Evolutionary conservation across 2,797 vertebrate genomes (phyloP).

Genomic region (Lophius americanus): DNA sequence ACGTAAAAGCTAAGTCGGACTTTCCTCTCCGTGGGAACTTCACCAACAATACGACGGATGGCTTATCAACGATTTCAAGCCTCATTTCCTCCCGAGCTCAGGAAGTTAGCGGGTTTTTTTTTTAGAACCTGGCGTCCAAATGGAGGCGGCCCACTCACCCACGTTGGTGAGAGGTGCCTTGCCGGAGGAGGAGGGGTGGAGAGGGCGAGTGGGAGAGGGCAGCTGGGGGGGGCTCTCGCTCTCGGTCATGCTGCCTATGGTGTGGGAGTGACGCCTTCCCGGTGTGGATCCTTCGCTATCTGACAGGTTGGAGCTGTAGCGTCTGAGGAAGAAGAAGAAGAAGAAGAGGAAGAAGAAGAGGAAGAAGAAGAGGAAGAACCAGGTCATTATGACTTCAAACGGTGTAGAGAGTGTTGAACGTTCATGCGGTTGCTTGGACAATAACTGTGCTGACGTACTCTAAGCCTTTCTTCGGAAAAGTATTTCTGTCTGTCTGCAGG

Average conservation of each 20-base stretch:
- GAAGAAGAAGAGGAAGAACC: conserved; percentile 8
- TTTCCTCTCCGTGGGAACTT: conserved; percentile 17
- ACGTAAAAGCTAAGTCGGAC: conserved; percentile 1
- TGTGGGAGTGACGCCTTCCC: conserved; percentile 93
- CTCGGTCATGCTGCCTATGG: conserved; percentile 85
- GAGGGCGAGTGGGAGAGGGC: conserved; percentile 87
- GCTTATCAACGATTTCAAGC: conserved; percentile 21
- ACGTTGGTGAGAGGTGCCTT: conserved; percentile 90
- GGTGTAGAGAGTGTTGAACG: background rate
- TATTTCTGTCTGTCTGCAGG: conserved; percentile 91
- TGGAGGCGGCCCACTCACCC: conserved; percentile 83
- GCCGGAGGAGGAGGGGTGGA: conserved; percentile 81
- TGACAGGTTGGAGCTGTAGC: conserved; percentile 86
- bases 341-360: too few relatives aligned
- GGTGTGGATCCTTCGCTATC: conserved; percentile 84
- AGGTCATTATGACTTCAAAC: conserved; percentile 1
- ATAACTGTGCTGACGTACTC: conserved; percentile 81
- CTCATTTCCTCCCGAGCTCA: conserved; percentile 33
- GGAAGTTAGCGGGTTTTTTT: conserved; percentile 16
- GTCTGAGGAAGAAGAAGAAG: conserved; percentile 62
- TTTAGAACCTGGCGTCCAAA: conserved; percentile 50
- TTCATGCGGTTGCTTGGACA: background rate
- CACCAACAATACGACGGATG: conserved; percentile 12
- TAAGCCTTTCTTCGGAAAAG: conserved; percentile 94
- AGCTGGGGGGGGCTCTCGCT: conserved; percentile 88